Evolutionary conservation across 2,113 vertebrate species (phyloP).

Genomic region (Cottus gobio): DNA sequence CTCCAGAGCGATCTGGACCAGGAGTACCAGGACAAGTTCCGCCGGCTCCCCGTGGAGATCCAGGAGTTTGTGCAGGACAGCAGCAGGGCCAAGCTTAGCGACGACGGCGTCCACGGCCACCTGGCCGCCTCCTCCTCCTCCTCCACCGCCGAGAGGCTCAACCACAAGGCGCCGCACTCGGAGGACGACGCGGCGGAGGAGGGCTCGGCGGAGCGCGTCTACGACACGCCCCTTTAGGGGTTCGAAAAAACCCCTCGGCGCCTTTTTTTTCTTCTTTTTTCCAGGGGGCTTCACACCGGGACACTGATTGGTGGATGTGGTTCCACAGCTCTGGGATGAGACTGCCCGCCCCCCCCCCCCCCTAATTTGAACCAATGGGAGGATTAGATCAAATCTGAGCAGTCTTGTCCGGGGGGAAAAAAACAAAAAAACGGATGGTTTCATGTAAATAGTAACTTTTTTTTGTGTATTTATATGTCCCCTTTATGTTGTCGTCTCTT

Average conservation of each 20-base stretch:
- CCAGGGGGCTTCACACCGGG: slow-evolving; percentile 45
- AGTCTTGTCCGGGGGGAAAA: slow-evolving; percentile 38
- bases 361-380: slow-evolving; percentile 63
- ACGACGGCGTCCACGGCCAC: slow-evolving; percentile 77
- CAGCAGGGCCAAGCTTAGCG: slow-evolving; percentile 90
- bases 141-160: slow-evolving; percentile 85
- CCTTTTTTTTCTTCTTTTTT: slow-evolving; percentile 14
- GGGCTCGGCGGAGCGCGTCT: slow-evolving; percentile 87
- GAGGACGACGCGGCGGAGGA: slow-evolving; percentile 88
- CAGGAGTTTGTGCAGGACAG: slow-evolving; percentile 98
- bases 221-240: slow-evolving; percentile 91
- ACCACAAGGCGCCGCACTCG: slow-evolving; percentile 88
- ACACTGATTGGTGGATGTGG: slow-evolving; percentile 59
- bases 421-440: slow-evolving; percentile 30
- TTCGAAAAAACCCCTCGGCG: slow-evolving; percentile 4
- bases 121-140: slow-evolving; percentile 74
- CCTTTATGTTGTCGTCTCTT: slow-evolving; percentile 64
- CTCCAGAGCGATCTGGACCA: slow-evolving; percentile 95
- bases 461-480: slow-evolving; percentile 71
- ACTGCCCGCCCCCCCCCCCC: too few relatives aligned
- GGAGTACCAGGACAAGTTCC: slow-evolving; percentile 99
- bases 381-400: slow-evolving; percentile 74
- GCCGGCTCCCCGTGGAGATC: slow-evolving; percentile 96
- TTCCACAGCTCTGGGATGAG: slow-evolving; percentile 57
- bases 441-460: slow-evolving; percentile 70